phyloP scores from a whole-genome alignment of 2,797 vertebrate genomes.

The Pipistrellus pipistrellus region DNA sequence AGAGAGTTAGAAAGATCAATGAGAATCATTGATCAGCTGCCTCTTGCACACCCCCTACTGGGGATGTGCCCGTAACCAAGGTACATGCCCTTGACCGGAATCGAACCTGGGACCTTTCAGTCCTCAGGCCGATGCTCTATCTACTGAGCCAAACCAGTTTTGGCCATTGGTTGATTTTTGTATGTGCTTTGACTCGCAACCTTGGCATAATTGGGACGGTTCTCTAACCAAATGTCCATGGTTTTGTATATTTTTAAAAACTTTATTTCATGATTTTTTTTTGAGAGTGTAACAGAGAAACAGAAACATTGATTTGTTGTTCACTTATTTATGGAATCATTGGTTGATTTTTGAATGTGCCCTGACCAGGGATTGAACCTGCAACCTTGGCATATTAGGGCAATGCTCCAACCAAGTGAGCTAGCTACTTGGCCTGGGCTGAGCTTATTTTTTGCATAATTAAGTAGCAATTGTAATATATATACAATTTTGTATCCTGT shows the following conservation, averaged over 20 bases:
- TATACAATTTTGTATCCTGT: not conserved
- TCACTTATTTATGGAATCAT: not conserved
- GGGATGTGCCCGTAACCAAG: too few species aligned
- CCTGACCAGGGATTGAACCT: not conserved
- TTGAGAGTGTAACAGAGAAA: not conserved
- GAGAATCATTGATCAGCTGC: too few species aligned
- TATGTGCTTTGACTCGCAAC: not conserved
- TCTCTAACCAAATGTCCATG: too few species aligned
- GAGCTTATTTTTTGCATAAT: conserved; percentile 58
- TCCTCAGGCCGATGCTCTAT: too few species aligned
- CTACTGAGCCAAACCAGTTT: too few species aligned
- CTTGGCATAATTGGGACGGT: not conserved
- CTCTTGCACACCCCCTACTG: too few species aligned
- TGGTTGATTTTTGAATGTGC: not conserved
- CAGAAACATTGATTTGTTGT: not conserved
- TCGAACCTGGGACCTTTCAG: too few species aligned
- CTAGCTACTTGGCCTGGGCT: not conserved
- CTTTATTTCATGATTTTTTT: not conserved
- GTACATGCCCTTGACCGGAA: too few species aligned
- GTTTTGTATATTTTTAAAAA: not conserved
- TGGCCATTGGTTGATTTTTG: not conserved
- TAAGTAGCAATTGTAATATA: conserved; percentile 43
- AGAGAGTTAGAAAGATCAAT: too few species aligned
- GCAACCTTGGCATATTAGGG: not conserved
- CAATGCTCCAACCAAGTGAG: not conserved